A percentile compares a stretch with the other conserved stretches of the same genome.
These are phyloP conservation scores for Eptesicus fuscus DNA, from an alignment of 2,113 vertebrate genomes.

Conservation along the genomic window DNA sequence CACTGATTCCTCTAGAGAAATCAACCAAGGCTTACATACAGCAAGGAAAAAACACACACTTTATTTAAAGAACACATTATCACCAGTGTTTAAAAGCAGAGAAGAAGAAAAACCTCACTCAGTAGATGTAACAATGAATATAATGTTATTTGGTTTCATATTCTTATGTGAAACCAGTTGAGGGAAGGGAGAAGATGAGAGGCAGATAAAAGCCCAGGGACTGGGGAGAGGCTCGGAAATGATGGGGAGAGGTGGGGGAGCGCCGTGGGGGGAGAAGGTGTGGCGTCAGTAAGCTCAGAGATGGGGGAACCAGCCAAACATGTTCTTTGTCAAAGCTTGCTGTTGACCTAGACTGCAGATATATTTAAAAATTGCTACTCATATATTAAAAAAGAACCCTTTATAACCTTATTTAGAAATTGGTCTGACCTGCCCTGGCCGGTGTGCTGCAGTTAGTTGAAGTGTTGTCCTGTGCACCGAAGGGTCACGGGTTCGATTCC, in stretches of 20 bases:
- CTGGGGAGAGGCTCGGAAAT: not conserved
- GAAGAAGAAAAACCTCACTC: conserved; percentile 34
- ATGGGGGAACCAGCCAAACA: not conserved
- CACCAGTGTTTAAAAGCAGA: conserved; percentile 35
- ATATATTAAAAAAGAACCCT: not conserved
- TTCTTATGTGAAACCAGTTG: not conserved
- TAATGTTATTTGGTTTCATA: not conserved
- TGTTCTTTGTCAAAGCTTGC: not conserved
- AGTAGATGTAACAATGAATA: not conserved
- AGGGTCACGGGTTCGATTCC: no score
- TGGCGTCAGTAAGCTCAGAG: not conserved
- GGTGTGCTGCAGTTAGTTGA: no score
- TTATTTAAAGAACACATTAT: conserved; percentile 43
- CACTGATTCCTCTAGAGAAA: conserved; percentile 54
- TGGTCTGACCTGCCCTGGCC: not conserved
- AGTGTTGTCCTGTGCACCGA: no score
- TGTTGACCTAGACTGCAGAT: not conserved
- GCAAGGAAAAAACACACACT: not conserved
- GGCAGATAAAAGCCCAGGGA: not conserved
- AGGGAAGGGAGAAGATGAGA: not conserved
- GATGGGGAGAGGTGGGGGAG: not conserved
- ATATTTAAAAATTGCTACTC: not conserved
- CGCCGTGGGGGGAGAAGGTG: not conserved
- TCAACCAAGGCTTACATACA: conserved; percentile 44
- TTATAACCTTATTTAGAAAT: not conserved